Evolutionary conservation across 2,888 invertebrate genomes (phyloP), one percentile per base, ranked within the genome.

Genomic region (Dynastes hyllus): DNA sequence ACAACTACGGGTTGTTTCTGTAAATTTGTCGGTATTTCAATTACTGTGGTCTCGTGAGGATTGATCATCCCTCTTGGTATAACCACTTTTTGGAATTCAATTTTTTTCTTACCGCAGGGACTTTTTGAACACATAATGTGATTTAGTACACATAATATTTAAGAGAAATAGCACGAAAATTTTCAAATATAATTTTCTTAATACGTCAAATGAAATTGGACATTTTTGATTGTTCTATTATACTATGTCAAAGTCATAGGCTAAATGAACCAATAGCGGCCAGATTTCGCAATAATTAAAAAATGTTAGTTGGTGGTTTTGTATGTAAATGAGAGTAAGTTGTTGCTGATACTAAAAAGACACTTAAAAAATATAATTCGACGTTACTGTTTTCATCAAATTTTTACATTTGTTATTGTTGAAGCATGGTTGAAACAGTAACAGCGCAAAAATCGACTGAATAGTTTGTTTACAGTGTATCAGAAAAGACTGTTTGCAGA

Each of bases 51-150:
- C 77, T 87, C 86, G 13, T 83, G 80, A 11, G 86, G 84, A 79
- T 88, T 85, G 27, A 88, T 84, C 79, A 86, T 84, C 11, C 87
- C 88, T 82, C 83, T 85, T 11, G 87, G 87, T 45, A 87, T 85
- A 8, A 86, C 83, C 66, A 87, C 82, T 80, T 86, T 86, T 80
- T 87, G 86, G 29, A n/a, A 16, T 29, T 63, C 73, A n/a, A 78
- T 77, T 69, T 81, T 78, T 55, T 81, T 81, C 61, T 78, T 79
- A 45, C 65, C 53, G 50, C 77, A 80, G n/a, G 63, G 51, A 79
- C 71, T 79, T 79, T 70, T 75, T 77, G 67, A 77, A 63, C 32
- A 69, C 75, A 77, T 79, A 66, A 50, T 75, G 58, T 58, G 55
- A 11, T 73, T 50, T 67, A 75, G 61, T 51, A 78, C 73, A 75